phyloP scores from a whole-genome alignment of 2,888 invertebrate genomes.

The Thalpophila matura region DNA sequence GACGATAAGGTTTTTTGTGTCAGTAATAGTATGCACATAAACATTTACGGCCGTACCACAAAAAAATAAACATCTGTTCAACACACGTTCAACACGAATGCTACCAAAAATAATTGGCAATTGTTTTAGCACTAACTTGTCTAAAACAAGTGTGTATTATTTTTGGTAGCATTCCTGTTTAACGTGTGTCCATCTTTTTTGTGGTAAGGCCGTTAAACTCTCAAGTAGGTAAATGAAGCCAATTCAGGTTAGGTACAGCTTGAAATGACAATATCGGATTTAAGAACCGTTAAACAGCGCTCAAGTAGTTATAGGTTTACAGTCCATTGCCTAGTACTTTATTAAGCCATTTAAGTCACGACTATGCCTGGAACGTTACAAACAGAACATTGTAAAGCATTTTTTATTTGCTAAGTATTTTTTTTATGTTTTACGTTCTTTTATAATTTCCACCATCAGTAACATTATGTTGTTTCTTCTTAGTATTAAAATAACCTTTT shows the following conservation, averaged over 20 bases:
- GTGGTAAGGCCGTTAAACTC: constrained; percentile 16
- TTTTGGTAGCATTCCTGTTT: no score
- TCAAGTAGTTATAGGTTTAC: constrained; percentile 36
- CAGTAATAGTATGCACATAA: no score
- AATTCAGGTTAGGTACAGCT: constrained; percentile 30
- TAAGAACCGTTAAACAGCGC: constrained; percentile 49
- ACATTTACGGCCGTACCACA: no score
- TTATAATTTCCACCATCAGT: background rate
- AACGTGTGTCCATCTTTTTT: no score
- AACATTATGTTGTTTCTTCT: background rate
- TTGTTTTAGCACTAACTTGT: no score
- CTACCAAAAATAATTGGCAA: no score
- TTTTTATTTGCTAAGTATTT: background rate
- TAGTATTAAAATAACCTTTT: background rate
- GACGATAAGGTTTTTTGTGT: no score
- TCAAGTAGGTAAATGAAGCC: constrained; percentile 12
- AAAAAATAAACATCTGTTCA: no score
- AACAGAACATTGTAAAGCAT: background rate
- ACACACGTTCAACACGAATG: no score
- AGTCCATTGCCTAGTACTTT: constrained; percentile 40
- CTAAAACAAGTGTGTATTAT: no score
- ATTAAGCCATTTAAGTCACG: constrained; percentile 38
- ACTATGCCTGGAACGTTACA: constrained; percentile 5
- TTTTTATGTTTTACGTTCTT: background rate
- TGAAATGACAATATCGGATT: constrained; percentile 39